phyloP scores from a whole-genome alignment of 2,888 invertebrate genomes.

The Helicoverpa assulta region DNA sequence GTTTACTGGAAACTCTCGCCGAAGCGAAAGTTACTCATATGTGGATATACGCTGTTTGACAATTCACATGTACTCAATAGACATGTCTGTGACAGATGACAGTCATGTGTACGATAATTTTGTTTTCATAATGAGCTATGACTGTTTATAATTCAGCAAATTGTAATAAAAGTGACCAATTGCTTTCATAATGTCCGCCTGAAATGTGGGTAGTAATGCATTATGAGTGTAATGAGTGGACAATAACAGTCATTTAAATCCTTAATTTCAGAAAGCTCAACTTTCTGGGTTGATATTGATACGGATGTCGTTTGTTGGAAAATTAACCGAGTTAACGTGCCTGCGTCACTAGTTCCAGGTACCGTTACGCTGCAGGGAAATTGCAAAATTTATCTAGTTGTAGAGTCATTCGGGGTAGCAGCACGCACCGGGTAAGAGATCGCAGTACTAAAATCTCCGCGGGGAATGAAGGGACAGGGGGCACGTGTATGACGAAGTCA shows the following conservation, averaged over 20 bases:
- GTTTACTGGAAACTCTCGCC: constrained; percentile 79
- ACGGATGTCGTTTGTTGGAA: constrained; percentile 41
- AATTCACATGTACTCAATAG: constrained; percentile 55
- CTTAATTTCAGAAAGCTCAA: constrained; percentile 14
- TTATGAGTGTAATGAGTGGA: constrained; percentile 8
- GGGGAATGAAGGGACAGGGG: too few relatives aligned
- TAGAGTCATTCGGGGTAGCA: too few relatives aligned
- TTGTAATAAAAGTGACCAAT: constrained; percentile 33
- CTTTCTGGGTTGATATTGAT: constrained; percentile 15
- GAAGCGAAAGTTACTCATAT: constrained; percentile 81
- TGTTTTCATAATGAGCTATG: constrained; percentile 40
- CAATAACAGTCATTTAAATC: constrained; percentile 10
- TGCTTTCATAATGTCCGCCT: constrained; percentile 12
- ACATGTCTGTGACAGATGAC: constrained; percentile 51
- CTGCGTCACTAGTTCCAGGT: constrained; percentile 63
- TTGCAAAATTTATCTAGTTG: constrained; percentile 75
- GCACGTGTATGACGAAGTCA: too few relatives aligned
- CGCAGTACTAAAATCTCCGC: too few relatives aligned
- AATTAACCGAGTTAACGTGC: constrained; percentile 61
- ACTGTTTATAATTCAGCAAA: constrained; percentile 24
- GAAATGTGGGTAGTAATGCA: constrained; percentile 1
- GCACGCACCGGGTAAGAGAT: too few relatives aligned
- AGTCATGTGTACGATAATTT: constrained; percentile 42
- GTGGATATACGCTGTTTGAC: constrained; percentile 62
- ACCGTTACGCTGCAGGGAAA: constrained; percentile 70